These are phyloP conservation scores for Garra rufa DNA, from an alignment of 2,113 vertebrate species.

Conservation along the genomic window DNA sequence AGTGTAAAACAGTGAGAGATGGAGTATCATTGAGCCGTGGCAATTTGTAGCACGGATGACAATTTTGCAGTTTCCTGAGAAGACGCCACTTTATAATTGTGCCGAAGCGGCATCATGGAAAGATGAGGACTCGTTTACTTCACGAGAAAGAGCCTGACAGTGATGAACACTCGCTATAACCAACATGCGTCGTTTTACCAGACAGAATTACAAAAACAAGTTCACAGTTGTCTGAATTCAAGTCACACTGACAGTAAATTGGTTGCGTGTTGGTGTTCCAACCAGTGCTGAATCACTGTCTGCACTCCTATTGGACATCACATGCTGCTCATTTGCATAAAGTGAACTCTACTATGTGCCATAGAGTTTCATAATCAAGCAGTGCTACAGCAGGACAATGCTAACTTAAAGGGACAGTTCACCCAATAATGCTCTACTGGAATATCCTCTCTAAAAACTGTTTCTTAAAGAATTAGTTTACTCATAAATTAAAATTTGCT, in stretches of 20 bases:
- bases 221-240: background rate
- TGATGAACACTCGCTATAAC: background rate
- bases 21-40: constrained; percentile 73
- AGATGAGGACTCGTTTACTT: constrained; percentile 1
- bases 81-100: constrained; percentile 70
- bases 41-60: constrained; percentile 74
- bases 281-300: no score
- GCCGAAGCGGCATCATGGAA: constrained; percentile 54
- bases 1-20: constrained; percentile 51
- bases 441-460: no score
- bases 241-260: background rate
- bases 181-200: background rate
- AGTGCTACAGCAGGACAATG: no score
- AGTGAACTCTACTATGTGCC: no score
- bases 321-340: no score
- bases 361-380: no score
- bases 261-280: no score
- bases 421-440: no score
- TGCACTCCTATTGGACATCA: no score
- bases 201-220: background rate
- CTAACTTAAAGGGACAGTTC: no score
- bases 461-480: no score
- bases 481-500: no score
- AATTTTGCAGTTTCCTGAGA: constrained; percentile 74
- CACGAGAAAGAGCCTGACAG: background rate